phyloP scores from a whole-genome alignment of 2,888 invertebrate species.

The Miltochrista miniata region DNA sequence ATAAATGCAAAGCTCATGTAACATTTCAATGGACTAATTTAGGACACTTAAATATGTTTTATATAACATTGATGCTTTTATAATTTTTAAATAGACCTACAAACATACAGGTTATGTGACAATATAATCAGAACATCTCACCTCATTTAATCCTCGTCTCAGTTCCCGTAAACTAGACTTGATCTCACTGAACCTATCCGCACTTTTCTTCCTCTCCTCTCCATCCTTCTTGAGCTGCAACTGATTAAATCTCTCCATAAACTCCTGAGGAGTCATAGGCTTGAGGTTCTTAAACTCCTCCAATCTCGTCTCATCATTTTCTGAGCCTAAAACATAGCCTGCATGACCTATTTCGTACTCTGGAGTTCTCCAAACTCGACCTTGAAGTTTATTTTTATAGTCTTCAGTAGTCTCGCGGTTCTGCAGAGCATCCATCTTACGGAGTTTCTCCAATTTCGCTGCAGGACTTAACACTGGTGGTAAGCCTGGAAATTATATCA shows the following conservation, averaged over 20 bases:
- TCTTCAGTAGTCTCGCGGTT: constrained; percentile 47
- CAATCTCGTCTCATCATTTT: constrained; percentile 21
- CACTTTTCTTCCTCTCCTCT: constrained; percentile 13
- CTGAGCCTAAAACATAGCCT: constrained; percentile 14
- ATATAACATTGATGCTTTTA: too few relatives aligned
- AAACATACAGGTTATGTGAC: too few relatives aligned
- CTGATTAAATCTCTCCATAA: constrained; percentile 58
- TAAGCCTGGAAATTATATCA: constrained; percentile 49
- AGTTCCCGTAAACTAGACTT: constrained; percentile 68
- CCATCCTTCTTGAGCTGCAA: constrained; percentile 46
- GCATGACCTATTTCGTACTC: constrained; percentile 11
- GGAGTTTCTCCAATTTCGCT: constrained; percentile 76
- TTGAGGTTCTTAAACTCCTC: constrained; percentile 50
- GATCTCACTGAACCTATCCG: constrained; percentile 69
- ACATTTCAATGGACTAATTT: too few relatives aligned
- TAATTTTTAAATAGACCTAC: too few relatives aligned
- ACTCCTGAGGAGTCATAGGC: constrained; percentile 68
- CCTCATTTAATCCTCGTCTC: constrained; percentile 72
- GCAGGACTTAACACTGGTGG: constrained; percentile 67
- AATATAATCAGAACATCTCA: constrained; percentile 15
- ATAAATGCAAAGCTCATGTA: too few relatives aligned
- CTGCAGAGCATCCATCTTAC: constrained; percentile 69
- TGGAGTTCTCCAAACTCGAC: constrained; percentile 37
- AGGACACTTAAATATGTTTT: too few relatives aligned
- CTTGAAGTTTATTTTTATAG: constrained; percentile 41